Conservation (phyloP, 2,113 vertebrate genomes). For the Regulus satrapa region DNA sequence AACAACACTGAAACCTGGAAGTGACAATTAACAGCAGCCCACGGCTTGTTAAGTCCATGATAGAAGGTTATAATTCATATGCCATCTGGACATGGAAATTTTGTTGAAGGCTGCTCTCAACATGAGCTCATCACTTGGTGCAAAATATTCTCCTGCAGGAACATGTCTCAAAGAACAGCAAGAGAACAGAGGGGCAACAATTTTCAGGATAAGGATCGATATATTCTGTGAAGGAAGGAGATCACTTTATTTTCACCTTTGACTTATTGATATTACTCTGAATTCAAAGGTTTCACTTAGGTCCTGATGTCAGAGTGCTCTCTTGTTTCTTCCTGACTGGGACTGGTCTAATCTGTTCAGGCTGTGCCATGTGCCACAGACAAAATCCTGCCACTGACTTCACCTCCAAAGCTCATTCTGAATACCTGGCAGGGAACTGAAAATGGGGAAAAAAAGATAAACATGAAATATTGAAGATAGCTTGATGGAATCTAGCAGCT, state of each 20-base stretch:
- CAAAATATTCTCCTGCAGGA: constrained; percentile 4
- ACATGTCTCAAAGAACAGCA: neutral
- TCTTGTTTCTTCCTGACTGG: neutral
- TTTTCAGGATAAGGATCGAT: neutral
- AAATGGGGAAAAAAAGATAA: neutral
- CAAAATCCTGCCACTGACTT: neutral
- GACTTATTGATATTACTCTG: neutral
- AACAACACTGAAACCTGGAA: neutral
- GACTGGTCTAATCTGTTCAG: neutral
- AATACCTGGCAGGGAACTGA: neutral
- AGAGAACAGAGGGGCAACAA: neutral
- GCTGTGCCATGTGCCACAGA: neutral
- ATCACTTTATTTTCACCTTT: neutral
- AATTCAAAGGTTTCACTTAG: neutral
- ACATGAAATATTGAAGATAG: neutral
- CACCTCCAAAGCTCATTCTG: neutral
- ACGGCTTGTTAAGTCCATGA: neutral
- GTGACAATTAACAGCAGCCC: neutral
- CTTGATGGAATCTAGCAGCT: neutral
- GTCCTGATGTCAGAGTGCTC: neutral
- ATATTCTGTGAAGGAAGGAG: neutral
- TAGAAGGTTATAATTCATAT: constrained; percentile 25
- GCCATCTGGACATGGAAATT: neutral
- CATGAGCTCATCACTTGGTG: constrained; percentile 2
- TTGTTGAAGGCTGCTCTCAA: neutral